Evolutionary conservation across 2,888 invertebrate genomes (phyloP).

Genomic region (Leptodirus hochenwartii): DNA sequence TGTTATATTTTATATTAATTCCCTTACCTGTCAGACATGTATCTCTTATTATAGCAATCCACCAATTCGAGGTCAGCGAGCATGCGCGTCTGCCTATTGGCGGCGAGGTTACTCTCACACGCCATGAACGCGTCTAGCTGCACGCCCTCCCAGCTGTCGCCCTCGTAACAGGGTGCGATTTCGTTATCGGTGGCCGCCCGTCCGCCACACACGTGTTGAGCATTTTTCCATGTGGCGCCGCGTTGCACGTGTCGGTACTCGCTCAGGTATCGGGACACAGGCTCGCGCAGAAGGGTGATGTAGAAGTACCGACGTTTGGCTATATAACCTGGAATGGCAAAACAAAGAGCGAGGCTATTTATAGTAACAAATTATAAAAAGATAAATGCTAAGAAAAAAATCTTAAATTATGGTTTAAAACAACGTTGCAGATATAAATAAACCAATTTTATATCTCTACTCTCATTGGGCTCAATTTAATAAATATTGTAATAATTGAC

Average conservation of each 20-base stretch:
- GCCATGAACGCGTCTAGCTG: constrained; percentile 77
- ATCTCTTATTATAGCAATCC: constrained; percentile 83
- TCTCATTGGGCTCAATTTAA: no score
- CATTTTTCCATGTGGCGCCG: constrained; percentile 90
- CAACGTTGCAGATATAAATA: no score
- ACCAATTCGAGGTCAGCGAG: constrained; percentile 86
- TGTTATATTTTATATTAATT: no score
- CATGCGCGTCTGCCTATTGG: constrained; percentile 96
- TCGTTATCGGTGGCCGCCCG: constrained; percentile 62
- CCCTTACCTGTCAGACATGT: constrained; percentile 52
- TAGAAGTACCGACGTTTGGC: constrained; percentile 65
- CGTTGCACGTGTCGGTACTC: constrained; percentile 93
- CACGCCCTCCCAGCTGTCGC: constrained; percentile 77
- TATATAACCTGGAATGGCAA: constrained; percentile 20
- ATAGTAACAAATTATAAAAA: no score
- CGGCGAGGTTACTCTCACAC: constrained; percentile 87
- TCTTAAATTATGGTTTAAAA: no score
- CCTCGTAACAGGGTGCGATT: constrained; percentile 62
- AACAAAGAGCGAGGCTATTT: no score
- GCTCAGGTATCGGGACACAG: constrained; percentile 81
- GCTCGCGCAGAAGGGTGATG: constrained; percentile 87
- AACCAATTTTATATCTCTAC: no score
- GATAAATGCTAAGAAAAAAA: no score
- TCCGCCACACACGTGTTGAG: constrained; percentile 54
- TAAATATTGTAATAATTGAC: no score